Evolutionary conservation across 2,888 invertebrate species (phyloP).

Genomic region (Aplocera efformata): DNA sequence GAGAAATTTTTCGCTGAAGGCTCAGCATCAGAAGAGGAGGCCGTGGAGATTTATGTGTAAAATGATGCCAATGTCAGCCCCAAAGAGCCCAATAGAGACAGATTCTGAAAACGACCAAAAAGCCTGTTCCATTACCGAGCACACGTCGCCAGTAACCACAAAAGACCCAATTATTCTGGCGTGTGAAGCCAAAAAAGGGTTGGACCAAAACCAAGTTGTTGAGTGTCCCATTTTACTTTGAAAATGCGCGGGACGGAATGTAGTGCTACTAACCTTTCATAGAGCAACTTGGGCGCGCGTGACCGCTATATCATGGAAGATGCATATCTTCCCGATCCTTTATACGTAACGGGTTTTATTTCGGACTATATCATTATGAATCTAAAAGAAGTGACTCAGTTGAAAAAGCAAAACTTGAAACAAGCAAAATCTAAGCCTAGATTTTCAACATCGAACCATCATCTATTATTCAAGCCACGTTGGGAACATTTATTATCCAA

Average conservation of each 20-base stretch:
- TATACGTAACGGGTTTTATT: too few species aligned
- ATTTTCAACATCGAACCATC: slow-evolving; percentile 4
- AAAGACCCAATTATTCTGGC: slow-evolving; percentile 70
- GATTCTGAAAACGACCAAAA: slow-evolving; percentile 58
- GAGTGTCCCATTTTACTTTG: slow-evolving; percentile 51
- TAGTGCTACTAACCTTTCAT: slow-evolving; percentile 23
- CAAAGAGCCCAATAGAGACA: slow-evolving; percentile 50
- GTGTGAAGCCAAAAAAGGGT: slow-evolving; percentile 67
- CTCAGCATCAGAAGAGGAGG: not conserved
- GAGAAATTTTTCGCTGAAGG: slow-evolving; percentile 10
- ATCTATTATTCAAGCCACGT: slow-evolving; percentile 11
- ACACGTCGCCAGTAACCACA: slow-evolving; percentile 65
- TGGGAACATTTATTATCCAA: slow-evolving; percentile 30
- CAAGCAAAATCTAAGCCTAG: not conserved
- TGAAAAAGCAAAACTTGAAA: too few species aligned
- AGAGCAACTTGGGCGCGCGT: too few species aligned
- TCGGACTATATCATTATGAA: too few species aligned
- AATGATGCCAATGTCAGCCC: slow-evolving; percentile 37
- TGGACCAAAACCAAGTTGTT: slow-evolving; percentile 54
- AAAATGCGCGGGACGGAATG: slow-evolving; percentile 34
- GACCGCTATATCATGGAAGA: too few species aligned
- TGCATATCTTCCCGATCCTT: too few species aligned
- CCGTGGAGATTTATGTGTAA: slow-evolving; percentile 3
- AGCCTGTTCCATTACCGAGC: slow-evolving; percentile 58
- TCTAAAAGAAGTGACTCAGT: too few species aligned